Evolutionary conservation across 2,113 vertebrate genomes (phyloP).

Genomic region (Nothocercus julius): DNA sequence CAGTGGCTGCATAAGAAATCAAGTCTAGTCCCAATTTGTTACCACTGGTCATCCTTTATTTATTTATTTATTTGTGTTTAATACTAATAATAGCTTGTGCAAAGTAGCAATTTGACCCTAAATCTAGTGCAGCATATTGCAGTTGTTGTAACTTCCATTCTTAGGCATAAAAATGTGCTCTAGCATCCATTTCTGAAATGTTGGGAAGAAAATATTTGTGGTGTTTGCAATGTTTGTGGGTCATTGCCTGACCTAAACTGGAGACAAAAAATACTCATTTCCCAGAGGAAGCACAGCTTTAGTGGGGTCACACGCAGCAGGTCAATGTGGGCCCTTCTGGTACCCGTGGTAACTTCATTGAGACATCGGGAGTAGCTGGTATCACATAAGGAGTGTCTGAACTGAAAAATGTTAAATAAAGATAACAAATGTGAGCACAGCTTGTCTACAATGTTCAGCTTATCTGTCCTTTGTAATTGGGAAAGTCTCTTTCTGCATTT

Average conservation of each 20-base stretch:
- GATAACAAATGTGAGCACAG: background rate
- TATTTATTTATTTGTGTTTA: background rate
- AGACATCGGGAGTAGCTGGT: background rate
- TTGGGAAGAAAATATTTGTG: background rate
- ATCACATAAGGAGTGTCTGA: background rate
- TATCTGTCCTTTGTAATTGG: background rate
- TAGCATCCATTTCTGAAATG: background rate
- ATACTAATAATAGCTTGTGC: background rate
- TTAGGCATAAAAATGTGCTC: background rate
- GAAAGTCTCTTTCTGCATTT: background rate
- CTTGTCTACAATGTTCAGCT: background rate
- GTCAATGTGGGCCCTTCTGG: background rate
- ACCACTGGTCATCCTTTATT: background rate
- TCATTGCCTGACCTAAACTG: background rate
- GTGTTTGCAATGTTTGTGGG: background rate
- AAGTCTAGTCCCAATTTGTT: background rate
- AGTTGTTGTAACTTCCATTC: background rate
- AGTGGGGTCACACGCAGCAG: accelerated
- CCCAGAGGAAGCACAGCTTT: accelerated
- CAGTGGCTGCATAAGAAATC: background rate
- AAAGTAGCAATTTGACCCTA: background rate
- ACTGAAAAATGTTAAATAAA: background rate
- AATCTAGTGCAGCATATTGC: background rate
- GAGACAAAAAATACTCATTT: accelerated
- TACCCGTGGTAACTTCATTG: background rate